Conservation (phyloP, 2,113 vertebrate species). For the Lota lota region DNA sequence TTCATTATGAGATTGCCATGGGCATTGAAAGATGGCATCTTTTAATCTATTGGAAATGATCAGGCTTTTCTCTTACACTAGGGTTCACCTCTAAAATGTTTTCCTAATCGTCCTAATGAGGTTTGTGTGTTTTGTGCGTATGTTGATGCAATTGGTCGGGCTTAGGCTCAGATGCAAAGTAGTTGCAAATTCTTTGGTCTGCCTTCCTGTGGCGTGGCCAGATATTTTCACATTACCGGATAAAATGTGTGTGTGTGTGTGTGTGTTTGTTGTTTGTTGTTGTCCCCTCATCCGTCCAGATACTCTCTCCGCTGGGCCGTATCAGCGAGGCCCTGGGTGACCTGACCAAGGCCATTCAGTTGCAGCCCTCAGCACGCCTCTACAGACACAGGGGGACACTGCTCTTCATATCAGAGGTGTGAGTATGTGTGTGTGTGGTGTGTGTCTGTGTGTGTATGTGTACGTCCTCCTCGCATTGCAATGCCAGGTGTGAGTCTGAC, state of each 20-base stretch:
- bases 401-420: slow-evolving; percentile 95
- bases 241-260: too few species aligned
- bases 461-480: not conserved
- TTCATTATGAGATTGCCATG: too few species aligned
- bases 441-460: not conserved
- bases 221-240: not conserved
- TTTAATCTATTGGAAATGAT: too few species aligned
- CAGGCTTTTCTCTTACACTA: too few species aligned
- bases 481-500: too few species aligned
- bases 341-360: slow-evolving; percentile 92
- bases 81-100: too few species aligned
- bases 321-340: slow-evolving; percentile 91
- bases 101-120: too few species aligned
- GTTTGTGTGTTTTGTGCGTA: not conserved
- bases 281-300: slow-evolving; percentile 67
- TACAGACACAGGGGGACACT: slow-evolving; percentile 93
- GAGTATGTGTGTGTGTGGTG: not conserved
- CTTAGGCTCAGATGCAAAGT: not conserved
- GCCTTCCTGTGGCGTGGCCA: not conserved
- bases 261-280: slow-evolving; percentile 6
- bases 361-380: slow-evolving; percentile 91
- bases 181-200: not conserved
- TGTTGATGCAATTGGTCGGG: too few species aligned
- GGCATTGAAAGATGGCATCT: too few species aligned
- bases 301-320: slow-evolving; percentile 91